Conservation (phyloP, 2,113 vertebrate species). For the Poeciliopsis prolifica region DNA sequence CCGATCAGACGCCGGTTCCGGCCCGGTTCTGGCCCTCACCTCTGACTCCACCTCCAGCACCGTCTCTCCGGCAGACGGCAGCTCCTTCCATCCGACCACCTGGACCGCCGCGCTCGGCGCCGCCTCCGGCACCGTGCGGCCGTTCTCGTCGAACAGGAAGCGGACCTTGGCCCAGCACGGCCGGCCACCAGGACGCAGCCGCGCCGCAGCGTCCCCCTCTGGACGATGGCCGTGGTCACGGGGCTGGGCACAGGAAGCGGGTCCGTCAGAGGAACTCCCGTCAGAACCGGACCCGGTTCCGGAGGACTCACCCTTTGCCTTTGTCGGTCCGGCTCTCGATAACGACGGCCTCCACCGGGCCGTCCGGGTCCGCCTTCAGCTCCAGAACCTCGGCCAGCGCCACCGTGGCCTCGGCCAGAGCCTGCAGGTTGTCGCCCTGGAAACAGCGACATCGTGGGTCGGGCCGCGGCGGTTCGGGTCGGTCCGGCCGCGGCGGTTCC, state of each 20-base stretch:
- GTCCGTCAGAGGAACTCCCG: not conserved
- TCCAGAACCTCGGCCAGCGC: slow-evolving; percentile 92
- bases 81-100: slow-evolving; percentile 93
- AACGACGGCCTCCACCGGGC: slow-evolving; percentile 86
- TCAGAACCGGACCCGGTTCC: not conserved
- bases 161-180: slow-evolving; percentile 93
- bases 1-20: not conserved
- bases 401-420: slow-evolving; percentile 89
- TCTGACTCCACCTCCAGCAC: slow-evolving; percentile 95
- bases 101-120: slow-evolving; percentile 86
- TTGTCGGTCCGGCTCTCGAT: slow-evolving; percentile 92
- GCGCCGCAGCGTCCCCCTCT: slow-evolving; percentile 88
- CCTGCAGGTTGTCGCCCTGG: slow-evolving; percentile 89
- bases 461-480: not conserved
- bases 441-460: slow-evolving; percentile 1
- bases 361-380: slow-evolving; percentile 86
- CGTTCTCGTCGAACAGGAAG: slow-evolving; percentile 90
- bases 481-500: not conserved
- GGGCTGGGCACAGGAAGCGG: slow-evolving; percentile 53
- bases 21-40: slow-evolving; percentile 72
- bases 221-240: slow-evolving; percentile 89
- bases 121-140: slow-evolving; percentile 75
- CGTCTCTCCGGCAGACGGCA: slow-evolving; percentile 90
- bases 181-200: slow-evolving; percentile 91
- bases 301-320: slow-evolving; percentile 80